Conservation (phyloP, 2,797 vertebrate species). For the Pseudochromis fuscus region DNA sequence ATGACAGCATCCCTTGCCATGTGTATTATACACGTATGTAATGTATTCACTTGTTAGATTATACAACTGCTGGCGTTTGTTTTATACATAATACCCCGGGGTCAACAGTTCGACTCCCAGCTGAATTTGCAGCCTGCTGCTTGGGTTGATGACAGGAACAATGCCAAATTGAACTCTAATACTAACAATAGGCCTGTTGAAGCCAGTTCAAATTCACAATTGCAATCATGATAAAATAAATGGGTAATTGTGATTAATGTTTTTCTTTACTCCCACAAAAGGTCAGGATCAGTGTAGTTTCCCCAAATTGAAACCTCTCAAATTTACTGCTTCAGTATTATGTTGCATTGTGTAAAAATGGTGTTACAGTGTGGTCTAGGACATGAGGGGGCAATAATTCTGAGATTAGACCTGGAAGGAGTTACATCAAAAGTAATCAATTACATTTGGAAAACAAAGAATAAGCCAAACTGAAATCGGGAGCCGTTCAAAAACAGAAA, state of each 20-base stretch:
- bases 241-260: neutral
- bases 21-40: conserved; percentile 3
- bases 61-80: neutral
- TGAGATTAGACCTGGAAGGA: too few species aligned
- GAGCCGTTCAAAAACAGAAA: too few species aligned
- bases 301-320: neutral
- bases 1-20: neutral
- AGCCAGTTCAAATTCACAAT: too few species aligned
- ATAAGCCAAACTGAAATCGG: too few species aligned
- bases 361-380: too few species aligned
- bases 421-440: too few species aligned
- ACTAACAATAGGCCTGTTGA: neutral
- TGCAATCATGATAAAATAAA: neutral
- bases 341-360: neutral
- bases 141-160: neutral
- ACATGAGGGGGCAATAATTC: too few species aligned
- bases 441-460: too few species aligned
- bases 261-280: neutral
- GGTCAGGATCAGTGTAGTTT: neutral
- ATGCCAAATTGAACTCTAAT: neutral
- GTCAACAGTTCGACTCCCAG: neutral
- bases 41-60: neutral
- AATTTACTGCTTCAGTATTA: neutral
- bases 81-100: conserved; percentile 1
- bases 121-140: neutral